Base-by-base conservation (phyloP, 2,113 vertebrate genomes). In the Machaerirhynchus nigripectus region DNA sequence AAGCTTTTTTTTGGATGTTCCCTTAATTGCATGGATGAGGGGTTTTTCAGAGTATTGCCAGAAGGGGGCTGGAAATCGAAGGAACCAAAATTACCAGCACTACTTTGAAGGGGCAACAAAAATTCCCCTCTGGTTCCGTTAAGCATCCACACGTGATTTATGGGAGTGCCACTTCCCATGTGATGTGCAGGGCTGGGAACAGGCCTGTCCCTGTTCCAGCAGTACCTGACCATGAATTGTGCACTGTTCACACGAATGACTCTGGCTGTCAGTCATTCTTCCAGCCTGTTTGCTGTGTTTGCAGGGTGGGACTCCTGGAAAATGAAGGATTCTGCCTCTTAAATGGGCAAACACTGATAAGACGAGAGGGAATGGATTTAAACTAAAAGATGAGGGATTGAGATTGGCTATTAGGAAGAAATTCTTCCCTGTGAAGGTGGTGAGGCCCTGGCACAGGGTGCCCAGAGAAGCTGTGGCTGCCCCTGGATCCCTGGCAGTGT, bases 41-140 rank as follows among this genome's bases (percentile, higher is more conserved):
- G 30, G 4, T 24, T 76, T 71, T 33, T 63, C 49, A 61, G 27
- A n/a, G 5, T 9, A 3, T 57, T 80, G 35, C 27, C 82, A 39
- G 26, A 71, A 31, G 6, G 2, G 4, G 20, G 5, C 9, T 71
- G 19, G 24, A 20, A 55, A 33, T 11, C 0, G 0, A 22, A 28
- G 19, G 12, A 56, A 20, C 13, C 8, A 9, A n/a, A 86, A 6
- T 71, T 39, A 49, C 10, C 52, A 68, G 23, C 52, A 16, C 20
- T 33, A 3, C 14, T 63, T 82, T 26, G 42, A 47, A 67, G 37
- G 81, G n/a, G 10, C 14, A 40, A 39, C 6, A 46, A 28, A 79
- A 26, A 35, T 70, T 21, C n/a, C 31, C 4, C 4, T 64, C 30
- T 60, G 23, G 17, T 59, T 55, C 57, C 49, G 49, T 39, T 47